Evolutionary conservation across 2,113 vertebrate genomes (phyloP).

Genomic region (Pholis gunnellus): DNA sequence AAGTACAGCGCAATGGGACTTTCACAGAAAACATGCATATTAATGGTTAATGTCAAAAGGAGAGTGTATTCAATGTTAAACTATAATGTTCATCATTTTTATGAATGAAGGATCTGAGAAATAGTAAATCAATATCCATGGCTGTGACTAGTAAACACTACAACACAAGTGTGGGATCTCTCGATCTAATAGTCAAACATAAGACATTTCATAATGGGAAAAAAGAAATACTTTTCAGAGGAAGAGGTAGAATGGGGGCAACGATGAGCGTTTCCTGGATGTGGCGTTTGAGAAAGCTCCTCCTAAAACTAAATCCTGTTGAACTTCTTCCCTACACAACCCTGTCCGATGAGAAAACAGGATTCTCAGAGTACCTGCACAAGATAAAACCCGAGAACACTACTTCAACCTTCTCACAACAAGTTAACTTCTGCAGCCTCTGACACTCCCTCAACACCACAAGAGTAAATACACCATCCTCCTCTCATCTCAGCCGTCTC

Average conservation of each 20-base stretch:
- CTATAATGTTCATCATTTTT: neutral
- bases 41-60: neutral
- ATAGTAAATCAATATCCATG: neutral
- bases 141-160: neutral
- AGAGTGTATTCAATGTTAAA: neutral
- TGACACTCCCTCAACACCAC: slow-evolving; percentile 53
- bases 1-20: neutral
- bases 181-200: neutral
- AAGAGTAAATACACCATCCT: slow-evolving; percentile 52
- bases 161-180: neutral
- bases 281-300: slow-evolving; percentile 2
- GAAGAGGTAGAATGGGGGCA: neutral
- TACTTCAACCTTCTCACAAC: slow-evolving; percentile 60
- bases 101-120: neutral
- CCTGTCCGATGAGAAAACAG: slow-evolving; percentile 56
- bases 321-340: slow-evolving; percentile 16
- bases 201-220: neutral
- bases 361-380: slow-evolving; percentile 62
- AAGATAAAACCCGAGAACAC: slow-evolving; percentile 50
- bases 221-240: neutral
- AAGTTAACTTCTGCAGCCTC: slow-evolving; percentile 61
- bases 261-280: neutral
- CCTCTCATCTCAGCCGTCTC: slow-evolving; percentile 70
- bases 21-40: neutral
- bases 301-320: slow-evolving; percentile 29